Conservation (phyloP, 2,888 invertebrate species). For the Mechanitis mazaeus region DNA sequence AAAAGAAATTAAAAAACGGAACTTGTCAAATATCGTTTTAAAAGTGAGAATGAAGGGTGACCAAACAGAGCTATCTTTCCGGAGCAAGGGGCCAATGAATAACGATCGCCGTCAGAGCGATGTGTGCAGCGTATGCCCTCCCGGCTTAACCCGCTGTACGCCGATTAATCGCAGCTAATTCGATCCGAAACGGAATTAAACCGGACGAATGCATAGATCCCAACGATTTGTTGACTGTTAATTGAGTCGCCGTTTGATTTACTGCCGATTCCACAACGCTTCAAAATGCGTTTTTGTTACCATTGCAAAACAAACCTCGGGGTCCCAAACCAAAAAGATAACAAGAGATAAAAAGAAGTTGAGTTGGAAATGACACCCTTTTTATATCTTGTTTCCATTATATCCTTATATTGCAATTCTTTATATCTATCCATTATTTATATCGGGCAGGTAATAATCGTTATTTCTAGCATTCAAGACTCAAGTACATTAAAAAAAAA, state of each 20-base stretch:
- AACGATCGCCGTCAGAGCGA: slow-evolving; percentile 73
- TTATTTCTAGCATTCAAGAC: background rate
- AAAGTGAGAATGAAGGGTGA: slow-evolving; percentile 46
- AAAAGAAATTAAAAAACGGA: background rate
- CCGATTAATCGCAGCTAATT: slow-evolving; percentile 74
- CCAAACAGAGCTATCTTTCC: slow-evolving; percentile 59
- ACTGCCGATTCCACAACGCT: slow-evolving; percentile 29
- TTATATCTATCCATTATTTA: background rate
- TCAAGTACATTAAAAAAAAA: background rate
- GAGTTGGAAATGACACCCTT: background rate
- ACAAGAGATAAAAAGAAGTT: slow-evolving; percentile 2
- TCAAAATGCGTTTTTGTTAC: slow-evolving; percentile 3
- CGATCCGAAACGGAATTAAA: slow-evolving; percentile 73
- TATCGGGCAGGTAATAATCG: background rate
- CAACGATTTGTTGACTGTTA: slow-evolving; percentile 70
- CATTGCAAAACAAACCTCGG: slow-evolving; percentile 8
- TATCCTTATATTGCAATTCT: background rate
- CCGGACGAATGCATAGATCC: slow-evolving; percentile 74
- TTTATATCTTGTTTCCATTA: background rate
- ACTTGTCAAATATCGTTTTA: slow-evolving; percentile 21
- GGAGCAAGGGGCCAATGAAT: slow-evolving; percentile 64
- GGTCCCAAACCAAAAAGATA: background rate
- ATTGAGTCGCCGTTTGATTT: slow-evolving; percentile 55
- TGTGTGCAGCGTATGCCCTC: slow-evolving; percentile 57
- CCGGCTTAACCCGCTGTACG: slow-evolving; percentile 66